Evolutionary conservation across 2,797 vertebrate species (phyloP).

Genomic region (Poeciliopsis gracilis): DNA sequence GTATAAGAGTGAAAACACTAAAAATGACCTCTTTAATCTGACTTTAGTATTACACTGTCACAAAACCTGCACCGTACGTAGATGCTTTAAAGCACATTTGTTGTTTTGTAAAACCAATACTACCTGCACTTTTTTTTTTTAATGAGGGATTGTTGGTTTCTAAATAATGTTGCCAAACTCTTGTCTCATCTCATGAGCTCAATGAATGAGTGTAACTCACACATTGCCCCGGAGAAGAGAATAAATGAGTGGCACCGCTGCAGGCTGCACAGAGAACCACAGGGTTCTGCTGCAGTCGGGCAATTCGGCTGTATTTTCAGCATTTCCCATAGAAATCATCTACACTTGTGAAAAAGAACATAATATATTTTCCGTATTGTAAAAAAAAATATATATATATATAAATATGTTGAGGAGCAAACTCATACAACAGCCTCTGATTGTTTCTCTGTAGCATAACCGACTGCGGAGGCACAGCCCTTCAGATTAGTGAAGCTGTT

Average conservation of each 20-base stretch:
- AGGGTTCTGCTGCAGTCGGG: background rate
- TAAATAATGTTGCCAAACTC: background rate
- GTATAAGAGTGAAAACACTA: too few species aligned
- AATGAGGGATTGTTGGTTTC: background rate
- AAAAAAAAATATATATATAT: background rate
- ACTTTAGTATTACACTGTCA: too few species aligned
- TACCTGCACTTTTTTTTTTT: background rate
- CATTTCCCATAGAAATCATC: background rate
- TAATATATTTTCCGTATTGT: background rate
- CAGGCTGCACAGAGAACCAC: background rate
- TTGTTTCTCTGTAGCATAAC: slow-evolving; percentile 8
- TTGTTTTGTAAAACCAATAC: background rate
- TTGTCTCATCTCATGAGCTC: background rate
- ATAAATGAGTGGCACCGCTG: background rate
- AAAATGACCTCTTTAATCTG: too few species aligned
- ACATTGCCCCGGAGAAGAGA: background rate
- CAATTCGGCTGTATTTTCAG: background rate
- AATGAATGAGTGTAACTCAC: background rate
- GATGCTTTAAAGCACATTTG: background rate
- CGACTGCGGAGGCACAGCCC: slow-evolving; percentile 16
- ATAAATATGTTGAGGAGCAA: background rate
- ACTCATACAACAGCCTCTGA: background rate
- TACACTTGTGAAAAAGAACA: background rate
- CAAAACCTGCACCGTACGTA: too few species aligned
- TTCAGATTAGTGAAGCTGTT: slow-evolving; percentile 17